Conservation (phyloP, 2,797 vertebrate genomes). For the Tauraco hartlaubi region DNA sequence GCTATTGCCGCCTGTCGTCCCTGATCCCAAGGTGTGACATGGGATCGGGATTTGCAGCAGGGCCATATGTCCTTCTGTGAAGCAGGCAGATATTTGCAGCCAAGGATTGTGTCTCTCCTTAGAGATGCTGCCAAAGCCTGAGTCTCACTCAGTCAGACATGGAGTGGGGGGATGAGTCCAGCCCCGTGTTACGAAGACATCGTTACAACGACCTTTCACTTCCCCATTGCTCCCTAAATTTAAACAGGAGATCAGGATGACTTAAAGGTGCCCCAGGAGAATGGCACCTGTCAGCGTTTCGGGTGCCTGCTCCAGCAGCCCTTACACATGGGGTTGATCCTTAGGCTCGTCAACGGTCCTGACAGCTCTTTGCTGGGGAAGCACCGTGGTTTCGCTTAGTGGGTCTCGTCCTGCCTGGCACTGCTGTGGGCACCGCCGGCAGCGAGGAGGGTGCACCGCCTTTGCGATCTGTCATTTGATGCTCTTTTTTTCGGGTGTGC, state of each 20-base stretch:
- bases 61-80: neutral
- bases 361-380: neutral
- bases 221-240: neutral
- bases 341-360: fast-evolving
- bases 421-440: neutral
- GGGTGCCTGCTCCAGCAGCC: neutral
- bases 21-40: neutral
- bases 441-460: fast-evolving
- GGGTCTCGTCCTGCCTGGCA: fast-evolving
- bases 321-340: neutral
- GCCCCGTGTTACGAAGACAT: neutral
- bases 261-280: neutral
- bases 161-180: neutral
- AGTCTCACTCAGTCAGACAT: neutral
- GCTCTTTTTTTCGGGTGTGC: neutral
- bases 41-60: neutral
- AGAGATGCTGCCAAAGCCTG: neutral
- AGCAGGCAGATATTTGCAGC: neutral
- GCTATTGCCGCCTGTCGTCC: neutral
- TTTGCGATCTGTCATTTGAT: neutral
- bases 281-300: neutral
- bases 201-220: neutral
- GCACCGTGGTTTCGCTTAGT: fast-evolving
- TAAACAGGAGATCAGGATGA: neutral
- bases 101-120: neutral